Evolutionary conservation across 2,113 vertebrate genomes (phyloP), one percentile per base, ranked within the genome.

Genomic region (Nothocercus julius): DNA sequence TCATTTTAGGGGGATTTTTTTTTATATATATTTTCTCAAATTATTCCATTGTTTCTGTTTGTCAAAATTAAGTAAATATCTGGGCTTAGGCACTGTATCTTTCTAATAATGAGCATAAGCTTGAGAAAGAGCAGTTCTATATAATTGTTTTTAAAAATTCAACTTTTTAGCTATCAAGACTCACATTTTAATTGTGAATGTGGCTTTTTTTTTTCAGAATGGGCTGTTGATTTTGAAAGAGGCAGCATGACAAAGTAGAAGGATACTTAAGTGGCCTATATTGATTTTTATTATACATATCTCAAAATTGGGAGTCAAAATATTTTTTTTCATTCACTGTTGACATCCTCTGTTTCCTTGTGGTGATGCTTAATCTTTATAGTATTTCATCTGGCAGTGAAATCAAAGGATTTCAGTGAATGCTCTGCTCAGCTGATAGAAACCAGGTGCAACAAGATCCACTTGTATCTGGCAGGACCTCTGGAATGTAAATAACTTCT

Each of bases 381-480:
- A 72, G 20, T 76, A 47, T 83, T 89, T 79, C 1, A 1, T 73
- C 49, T 73, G 76, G 28, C 44, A 79, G 11, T 82, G 45, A 90
- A 92, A 87, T 90, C 38, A 79, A 86, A 87, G 28, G 51, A 77
- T 86, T 94, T 92, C 11, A 84, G 6, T 72, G 21, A 78, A 89
- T 74, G 13, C 78, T 59, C 40, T 82, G 25, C 38, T 72, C 1
- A 75, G 32, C 75, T 4, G 11, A 22, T 81, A 70, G 32, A 66
- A 95, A 91, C 49, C 34, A 22, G 1, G 6, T 5, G 0, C 40
- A 85, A 66, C n/a, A 61, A 19, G 64, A 58, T 82, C 38, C 27
- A 84, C 27, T 89, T 89, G 70, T 88, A 86, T 49, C 58, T 90
- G 32, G 58, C 38, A 66, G 34, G 51, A 32, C 70, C 12, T 73